Evolutionary conservation across 2,113 vertebrate species (phyloP), one percentile per base, ranked within the genome.

Genomic region (Scartelaos histophorus): DNA sequence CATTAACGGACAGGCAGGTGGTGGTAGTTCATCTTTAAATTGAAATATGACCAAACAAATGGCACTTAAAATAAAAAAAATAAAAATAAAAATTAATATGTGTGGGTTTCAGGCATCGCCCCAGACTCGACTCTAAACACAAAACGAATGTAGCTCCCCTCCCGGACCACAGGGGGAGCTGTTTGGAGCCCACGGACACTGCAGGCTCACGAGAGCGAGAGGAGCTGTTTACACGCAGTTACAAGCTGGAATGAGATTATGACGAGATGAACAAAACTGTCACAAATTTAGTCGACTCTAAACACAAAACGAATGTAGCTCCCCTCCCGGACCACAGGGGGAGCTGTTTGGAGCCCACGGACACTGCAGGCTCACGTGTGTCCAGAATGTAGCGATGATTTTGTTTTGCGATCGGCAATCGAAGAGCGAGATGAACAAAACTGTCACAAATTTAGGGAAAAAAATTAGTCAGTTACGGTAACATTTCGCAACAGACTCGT

Each of bases 361-460:
- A 58, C 0, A 13, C 13, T 13, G 56, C 25, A 7, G 17, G 47
- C 3, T 51, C 10, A 10, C 10, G 10, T 10, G 38, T 43, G 3
- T 64, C 38, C 34, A 43, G 29, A n/a, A 38, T 11, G 16, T 64
- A 38, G 9, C 19, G 34, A 64, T 11, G 58, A 67, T 76, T 51
- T 88, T 90, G 67, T 85, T 88, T 43, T 92, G 93, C 93, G 90
- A 92, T 84, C 90, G 91, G 92, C 93, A 94, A 93, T 94, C 93
- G 87, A 88, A 84, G 70, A 75, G 77, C 73, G 80, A 75, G 82
- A n/a, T n/a, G n/a, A n/a, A n/a, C n/a, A n/a, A n/a, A n/a, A n/a
- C n/a, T n/a, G n/a, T n/a, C n/a, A n/a, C n/a, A n/a, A n/a, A n/a
- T n/a, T n/a, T n/a, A n/a, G n/a, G n/a, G n/a, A n/a, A 5, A 7